Conservation (phyloP, 2,113 vertebrate genomes). For the Semicossyphus pulcher region DNA sequence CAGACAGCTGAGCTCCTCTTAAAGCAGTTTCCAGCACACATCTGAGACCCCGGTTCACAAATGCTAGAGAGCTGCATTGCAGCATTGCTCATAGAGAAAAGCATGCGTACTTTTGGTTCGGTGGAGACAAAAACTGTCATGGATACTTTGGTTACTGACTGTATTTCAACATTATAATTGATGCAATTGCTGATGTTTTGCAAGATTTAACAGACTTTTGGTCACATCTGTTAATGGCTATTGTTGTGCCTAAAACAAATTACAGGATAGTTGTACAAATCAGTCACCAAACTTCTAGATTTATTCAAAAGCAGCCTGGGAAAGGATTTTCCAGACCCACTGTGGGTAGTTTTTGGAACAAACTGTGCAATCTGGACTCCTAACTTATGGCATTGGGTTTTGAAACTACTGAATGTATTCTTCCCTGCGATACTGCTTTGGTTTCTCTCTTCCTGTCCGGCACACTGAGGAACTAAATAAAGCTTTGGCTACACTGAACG, state of each 20-base stretch:
- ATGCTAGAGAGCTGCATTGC: no score
- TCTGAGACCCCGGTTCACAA: slow-evolving; percentile 28
- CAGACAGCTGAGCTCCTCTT: slow-evolving; percentile 51
- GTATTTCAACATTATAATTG: not conserved
- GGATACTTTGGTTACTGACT: not conserved
- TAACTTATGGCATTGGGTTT: not conserved
- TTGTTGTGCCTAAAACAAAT: not conserved
- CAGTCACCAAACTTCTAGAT: not conserved
- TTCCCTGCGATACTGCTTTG: not conserved
- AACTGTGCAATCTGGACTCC: not conserved
- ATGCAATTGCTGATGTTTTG: not conserved
- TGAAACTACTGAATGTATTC: slow-evolving; percentile 12
- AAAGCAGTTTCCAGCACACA: slow-evolving; percentile 17
- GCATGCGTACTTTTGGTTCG: not conserved
- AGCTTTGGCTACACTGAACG: slow-evolving; percentile 5
- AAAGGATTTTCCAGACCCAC: slow-evolving; percentile 1
- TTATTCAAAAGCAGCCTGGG: not conserved
- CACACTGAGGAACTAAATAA: not conserved
- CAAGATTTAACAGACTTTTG: not conserved
- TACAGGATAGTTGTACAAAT: not conserved
- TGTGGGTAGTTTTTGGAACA: slow-evolving; percentile 9
- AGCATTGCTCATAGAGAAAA: not conserved
- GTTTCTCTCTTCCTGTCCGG: slow-evolving; percentile 1
- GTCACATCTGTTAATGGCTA: not conserved
- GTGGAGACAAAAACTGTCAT: no score